Evolutionary conservation across 2,113 vertebrate genomes (phyloP), one percentile per base, ranked within the genome.

Genomic region (Aptenodytes forsteri): DNA sequence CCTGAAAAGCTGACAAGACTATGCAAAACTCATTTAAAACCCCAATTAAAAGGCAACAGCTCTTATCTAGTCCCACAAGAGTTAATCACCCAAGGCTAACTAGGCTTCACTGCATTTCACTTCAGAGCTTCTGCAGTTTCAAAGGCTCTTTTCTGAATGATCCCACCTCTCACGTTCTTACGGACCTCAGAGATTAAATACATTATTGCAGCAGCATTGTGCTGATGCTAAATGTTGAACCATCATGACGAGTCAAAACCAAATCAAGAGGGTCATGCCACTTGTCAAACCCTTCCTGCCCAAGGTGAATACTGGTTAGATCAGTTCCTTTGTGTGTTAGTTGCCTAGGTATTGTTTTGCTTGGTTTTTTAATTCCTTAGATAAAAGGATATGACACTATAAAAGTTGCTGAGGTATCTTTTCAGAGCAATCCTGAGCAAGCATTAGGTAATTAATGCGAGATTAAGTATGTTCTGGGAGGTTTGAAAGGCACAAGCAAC

Each of bases 181-280:
- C 1, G 2, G 5, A 58, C 9, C 78, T 29, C 46, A 16, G 40
- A 52, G 23, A n/a, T 66, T 17, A 86, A 70, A 66, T 4, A 16
- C 5, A 1, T 16, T 25, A 32, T 8, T 23, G 58, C 23, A 36
- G 23, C 42, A 89, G 76, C 58, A 70, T 9, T 7, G 1, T 3
- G 7, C 1, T 18, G 8, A 87, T 13, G 59, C 55, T 27, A 61
- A 55, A 2, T 6, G 8, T 1, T 34, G 55, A 47, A 19, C 34
- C 34, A 44, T 4, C 18, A 2, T 2, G 13, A 75, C 0, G 0
- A 69, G 64, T 26, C 70, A 61, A 69, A 89, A 55, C 4, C 49
- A 55, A 80, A 40, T 8, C 50, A n/a, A 56, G 34, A 62, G 21
- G 30, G 12, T 54, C 62, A 22, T 2, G 29, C 22, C 42, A 30